A percentile compares a stretch with the other conserved stretches of the same genome.
phyloP scores from a whole-genome alignment of 2,113 vertebrate genomes.

The Manacus vitellinus region DNA sequence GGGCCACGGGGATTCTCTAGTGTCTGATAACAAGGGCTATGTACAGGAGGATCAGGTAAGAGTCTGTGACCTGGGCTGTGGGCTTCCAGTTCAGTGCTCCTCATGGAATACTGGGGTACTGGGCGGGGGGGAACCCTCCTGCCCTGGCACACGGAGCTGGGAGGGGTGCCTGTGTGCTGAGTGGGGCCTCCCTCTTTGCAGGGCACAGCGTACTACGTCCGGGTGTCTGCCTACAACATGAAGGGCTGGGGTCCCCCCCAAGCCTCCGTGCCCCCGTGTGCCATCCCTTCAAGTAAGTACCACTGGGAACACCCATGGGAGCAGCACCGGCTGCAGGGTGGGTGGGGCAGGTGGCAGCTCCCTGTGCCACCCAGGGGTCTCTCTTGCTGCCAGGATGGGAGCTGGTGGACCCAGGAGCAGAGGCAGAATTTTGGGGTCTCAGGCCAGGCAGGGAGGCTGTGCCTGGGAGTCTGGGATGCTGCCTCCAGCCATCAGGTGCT shows the following conservation, averaged over 20 bases:
- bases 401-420: accelerated
- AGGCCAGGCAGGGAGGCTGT: not conserved
- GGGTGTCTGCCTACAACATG: slow-evolving; percentile 91
- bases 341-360: not conserved
- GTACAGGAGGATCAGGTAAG: not conserved
- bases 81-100: not conserved
- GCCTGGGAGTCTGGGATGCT: accelerated
- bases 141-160: accelerated
- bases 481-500: not conserved
- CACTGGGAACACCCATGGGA: accelerated
- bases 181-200: slow-evolving; percentile 38
- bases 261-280: slow-evolving; percentile 78
- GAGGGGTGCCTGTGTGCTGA: not conserved
- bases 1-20: not conserved
- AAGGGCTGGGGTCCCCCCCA: slow-evolving; percentile 88
- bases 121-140: not conserved
- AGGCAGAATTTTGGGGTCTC: not conserved
- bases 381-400: not conserved
- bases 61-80: accelerated
- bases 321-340: accelerated
- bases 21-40: not conserved
- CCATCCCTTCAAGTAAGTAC: slow-evolving; percentile 88
- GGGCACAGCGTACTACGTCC: slow-evolving; percentile 84
- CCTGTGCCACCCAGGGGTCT: accelerated
- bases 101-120: not conserved